Evolutionary conservation across 2,888 invertebrate species (phyloP), one percentile per base, ranked within the genome.

Genomic region (Amblyjoppa fuscipennis): DNA sequence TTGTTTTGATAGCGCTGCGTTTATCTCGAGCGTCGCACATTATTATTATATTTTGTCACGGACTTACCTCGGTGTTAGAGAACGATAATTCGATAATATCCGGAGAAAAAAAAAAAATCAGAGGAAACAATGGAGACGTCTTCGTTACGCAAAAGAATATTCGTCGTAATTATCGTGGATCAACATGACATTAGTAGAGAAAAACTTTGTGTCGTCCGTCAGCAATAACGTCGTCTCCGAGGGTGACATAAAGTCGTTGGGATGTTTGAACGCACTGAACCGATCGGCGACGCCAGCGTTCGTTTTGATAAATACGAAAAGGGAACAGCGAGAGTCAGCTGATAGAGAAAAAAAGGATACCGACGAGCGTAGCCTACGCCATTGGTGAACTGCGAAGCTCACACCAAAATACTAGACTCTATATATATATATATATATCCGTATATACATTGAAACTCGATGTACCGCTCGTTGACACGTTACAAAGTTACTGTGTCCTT

Each of bases 321-420:
- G 87, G 83, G 88, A 87, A 85, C 88, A 84, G 82, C 87, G 76
- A 85, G 84, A 83, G 87, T 90, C 89, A 89, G 88, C 89, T 89
- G 89, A 90, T 90, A 88, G 53, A 53, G 31, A 53, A 41, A 69
- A 77, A 53, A 75, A 69, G 70, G 13, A 68, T 53, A 82, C 81
- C 81, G 64, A 70, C 11, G 59, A 59, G 59, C 28, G 25, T 13
- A 25, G 59, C 25, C 59, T 59, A 59, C 59, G 59, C 59, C 59
- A 25, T 56, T 56, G 59, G 56, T 4, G 56, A 56, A 53, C 53
- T 53, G 53, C 56, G 25, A 56, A 56, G n/a, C 16, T 25, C 11
- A 56, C 56, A 53, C 53, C 25, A 56, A 56, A 56, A 20, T 53
- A 53, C 56, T 56, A 56, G 56, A 56, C 53, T 56, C 53, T 5